Percentiles rank a stretch among this genome's conserved stretches.
Evolutionary conservation across 2,113 vertebrate genomes (phyloP).

Genomic region (Elgaria multicarinata): DNA sequence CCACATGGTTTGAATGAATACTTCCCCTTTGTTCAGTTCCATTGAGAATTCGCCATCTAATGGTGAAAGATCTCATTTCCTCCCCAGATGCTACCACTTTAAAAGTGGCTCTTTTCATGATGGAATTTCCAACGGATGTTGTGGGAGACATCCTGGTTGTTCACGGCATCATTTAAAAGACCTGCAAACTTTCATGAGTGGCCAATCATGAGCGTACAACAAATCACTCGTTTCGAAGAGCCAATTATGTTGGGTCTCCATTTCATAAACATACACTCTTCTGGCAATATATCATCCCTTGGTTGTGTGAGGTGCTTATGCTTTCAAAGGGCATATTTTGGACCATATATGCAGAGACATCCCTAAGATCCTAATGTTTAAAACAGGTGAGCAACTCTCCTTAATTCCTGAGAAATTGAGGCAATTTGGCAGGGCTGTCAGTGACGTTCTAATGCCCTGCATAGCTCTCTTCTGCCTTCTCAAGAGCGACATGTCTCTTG

Average conservation of each 20-base stretch:
- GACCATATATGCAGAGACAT: not conserved
- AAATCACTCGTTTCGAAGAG: too few relatives aligned
- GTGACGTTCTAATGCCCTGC: not conserved
- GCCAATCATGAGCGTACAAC: too few relatives aligned
- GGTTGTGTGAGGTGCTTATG: not conserved
- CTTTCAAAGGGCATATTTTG: not conserved
- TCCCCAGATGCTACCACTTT: too few relatives aligned
- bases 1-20: too few relatives aligned
- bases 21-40: too few relatives aligned
- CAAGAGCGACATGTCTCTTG: not conserved
- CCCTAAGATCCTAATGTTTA: not conserved
- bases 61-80: too few relatives aligned
- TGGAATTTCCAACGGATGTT: too few relatives aligned
- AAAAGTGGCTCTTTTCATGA: too few relatives aligned
- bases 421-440: not conserved
- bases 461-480: not conserved
- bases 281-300: not conserved
- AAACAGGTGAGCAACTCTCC: not conserved
- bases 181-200: too few relatives aligned
- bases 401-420: not conserved
- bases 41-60: too few relatives aligned
- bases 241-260: not conserved
- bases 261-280: not conserved
- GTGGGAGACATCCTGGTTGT: too few relatives aligned
- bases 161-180: too few relatives aligned